Conservation (phyloP, 2,113 vertebrate species). For the Ondatra zibethicus region DNA sequence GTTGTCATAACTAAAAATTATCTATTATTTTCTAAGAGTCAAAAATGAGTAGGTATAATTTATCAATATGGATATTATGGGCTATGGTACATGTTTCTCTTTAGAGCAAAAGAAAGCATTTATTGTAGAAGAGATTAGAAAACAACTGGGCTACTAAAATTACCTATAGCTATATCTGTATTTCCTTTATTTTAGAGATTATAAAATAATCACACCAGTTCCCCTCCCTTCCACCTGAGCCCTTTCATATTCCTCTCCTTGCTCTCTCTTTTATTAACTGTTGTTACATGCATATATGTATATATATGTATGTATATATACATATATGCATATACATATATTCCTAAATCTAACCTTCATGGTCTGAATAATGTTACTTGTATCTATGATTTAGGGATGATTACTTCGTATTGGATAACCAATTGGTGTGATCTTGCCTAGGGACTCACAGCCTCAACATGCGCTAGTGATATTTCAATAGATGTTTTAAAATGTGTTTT, state of each 20-base stretch:
- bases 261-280: too few relatives aligned
- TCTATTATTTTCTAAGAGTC: background rate
- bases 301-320: background rate
- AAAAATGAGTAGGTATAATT: background rate
- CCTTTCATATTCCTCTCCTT: background rate
- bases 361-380: background rate
- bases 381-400: background rate
- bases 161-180: background rate
- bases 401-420: background rate
- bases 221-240: rapidly evolving
- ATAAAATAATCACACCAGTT: background rate
- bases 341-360: background rate
- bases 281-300: background rate
- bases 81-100: background rate
- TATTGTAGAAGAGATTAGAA: background rate
- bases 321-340: background rate
- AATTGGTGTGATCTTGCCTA: background rate
- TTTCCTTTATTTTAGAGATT: background rate
- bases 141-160: background rate
- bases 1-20: background rate
- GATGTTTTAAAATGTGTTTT: background rate
- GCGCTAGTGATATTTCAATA: background rate
- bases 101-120: background rate
- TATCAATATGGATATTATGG: background rate
- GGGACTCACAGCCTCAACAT: too few relatives aligned